A percentile compares a stretch with the other conserved stretches of the same genome.
phyloP scores from a whole-genome alignment of 2,888 invertebrate genomes.

The Plagiodera versicolora region DNA sequence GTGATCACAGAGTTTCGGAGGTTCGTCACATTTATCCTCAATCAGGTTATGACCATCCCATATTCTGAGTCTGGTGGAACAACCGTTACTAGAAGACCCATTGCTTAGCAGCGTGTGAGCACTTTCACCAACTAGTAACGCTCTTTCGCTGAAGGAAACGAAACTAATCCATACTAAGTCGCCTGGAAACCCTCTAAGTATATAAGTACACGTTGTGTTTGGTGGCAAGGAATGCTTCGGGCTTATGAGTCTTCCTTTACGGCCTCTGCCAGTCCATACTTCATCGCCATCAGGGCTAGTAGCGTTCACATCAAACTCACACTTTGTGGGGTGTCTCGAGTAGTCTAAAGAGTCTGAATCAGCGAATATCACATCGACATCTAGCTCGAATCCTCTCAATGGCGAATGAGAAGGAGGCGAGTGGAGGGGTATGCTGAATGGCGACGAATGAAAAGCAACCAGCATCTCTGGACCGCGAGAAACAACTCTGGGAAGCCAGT shows the following conservation, averaged over 20 bases:
- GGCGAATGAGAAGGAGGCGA: constrained; percentile 66
- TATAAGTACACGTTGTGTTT: constrained; percentile 85
- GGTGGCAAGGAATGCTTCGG: constrained; percentile 84
- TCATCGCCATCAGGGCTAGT: constrained; percentile 66
- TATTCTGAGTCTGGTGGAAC: constrained; percentile 72
- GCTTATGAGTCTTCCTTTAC: constrained; percentile 74
- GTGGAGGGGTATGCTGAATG: constrained; percentile 77
- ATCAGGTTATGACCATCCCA: constrained; percentile 73
- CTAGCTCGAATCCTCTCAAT: constrained; percentile 79
- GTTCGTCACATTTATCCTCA: constrained; percentile 75
- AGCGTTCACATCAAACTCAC: constrained; percentile 78
- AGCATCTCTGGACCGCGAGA: constrained; percentile 80
- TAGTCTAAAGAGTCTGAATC: constrained; percentile 87
- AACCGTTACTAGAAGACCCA: constrained; percentile 54
- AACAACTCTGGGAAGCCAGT: constrained; percentile 79
- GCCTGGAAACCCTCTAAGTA: constrained; percentile 75
- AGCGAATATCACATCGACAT: constrained; percentile 85
- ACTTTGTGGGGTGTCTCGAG: constrained; percentile 62
- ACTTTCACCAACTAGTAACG: constrained; percentile 63
- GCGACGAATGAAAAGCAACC: constrained; percentile 85
- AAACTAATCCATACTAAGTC: constrained; percentile 88
- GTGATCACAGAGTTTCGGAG: constrained; percentile 82
- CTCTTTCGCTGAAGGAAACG: constrained; percentile 80
- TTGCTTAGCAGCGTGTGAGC: constrained; percentile 47
- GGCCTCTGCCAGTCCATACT: constrained; percentile 61